These are phyloP conservation scores for Trissonchulus latispiculum DNA, from an alignment of 2,888 invertebrate genomes.

Conservation along the genomic window DNA sequence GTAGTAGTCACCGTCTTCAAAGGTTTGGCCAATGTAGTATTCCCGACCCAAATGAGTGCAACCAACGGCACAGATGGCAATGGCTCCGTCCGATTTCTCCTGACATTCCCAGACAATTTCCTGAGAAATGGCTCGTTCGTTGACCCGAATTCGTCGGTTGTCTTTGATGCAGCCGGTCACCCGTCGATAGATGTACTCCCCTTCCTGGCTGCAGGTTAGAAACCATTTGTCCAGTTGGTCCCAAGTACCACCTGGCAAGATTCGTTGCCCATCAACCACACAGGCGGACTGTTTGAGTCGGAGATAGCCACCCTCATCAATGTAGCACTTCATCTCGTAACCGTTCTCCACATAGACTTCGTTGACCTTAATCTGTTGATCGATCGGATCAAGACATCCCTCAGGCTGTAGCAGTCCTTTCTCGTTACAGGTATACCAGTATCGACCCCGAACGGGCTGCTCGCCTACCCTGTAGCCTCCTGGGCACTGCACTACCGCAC, in stretches of 20 bases:
- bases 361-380: neutral
- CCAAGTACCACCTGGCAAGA: conserved; percentile 8
- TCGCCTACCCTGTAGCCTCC: conserved; percentile 17
- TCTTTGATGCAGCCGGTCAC: conserved; percentile 35
- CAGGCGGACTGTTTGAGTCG: conserved; percentile 34
- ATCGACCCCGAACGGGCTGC: conserved; percentile 5
- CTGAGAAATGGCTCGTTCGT: neutral
- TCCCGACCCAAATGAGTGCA: conserved; percentile 34
- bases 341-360: neutral
- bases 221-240: neutral
- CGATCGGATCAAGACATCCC: conserved; percentile 6
- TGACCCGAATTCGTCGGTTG: conserved; percentile 32
- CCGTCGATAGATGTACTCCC: conserved; percentile 31
- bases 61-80: conserved; percentile 37
- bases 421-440: conserved; percentile 20
- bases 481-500: neutral
- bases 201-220: conserved; percentile 29
- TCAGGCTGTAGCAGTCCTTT: conserved; percentile 7
- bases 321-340: conserved; percentile 9
- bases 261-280: conserved; percentile 28
- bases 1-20: neutral
- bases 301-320: conserved; percentile 29
- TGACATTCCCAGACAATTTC: conserved; percentile 33
- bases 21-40: conserved; percentile 32
- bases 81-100: conserved; percentile 32